Percentiles rank a stretch among this genome's conserved stretches.
Conservation (phyloP, 2,113 vertebrate genomes). For the Baryphthengus martii region DNA sequence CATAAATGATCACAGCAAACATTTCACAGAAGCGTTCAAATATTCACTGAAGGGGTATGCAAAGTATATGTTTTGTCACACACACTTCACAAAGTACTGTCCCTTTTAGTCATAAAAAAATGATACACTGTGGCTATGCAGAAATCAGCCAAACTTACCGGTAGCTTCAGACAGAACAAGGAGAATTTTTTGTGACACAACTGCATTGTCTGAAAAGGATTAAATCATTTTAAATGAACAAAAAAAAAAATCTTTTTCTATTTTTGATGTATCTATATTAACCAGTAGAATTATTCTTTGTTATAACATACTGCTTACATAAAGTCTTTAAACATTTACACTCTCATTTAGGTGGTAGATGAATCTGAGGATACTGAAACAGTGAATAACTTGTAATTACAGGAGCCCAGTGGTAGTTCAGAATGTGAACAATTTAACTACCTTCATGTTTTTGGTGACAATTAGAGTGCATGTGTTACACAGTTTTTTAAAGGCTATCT, state of each 20-base stretch:
- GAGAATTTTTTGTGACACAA: background rate
- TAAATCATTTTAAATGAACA: background rate
- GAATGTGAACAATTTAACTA: background rate
- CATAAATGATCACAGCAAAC: background rate
- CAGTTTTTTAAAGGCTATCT: background rate
- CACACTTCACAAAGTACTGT: background rate
- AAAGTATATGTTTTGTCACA: background rate
- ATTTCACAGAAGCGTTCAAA: background rate
- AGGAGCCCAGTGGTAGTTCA: background rate
- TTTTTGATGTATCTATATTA: background rate
- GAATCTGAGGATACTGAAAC: background rate
- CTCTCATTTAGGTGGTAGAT: background rate
- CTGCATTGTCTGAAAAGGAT: background rate
- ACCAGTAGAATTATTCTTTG: background rate
- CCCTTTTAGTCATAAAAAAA: background rate
- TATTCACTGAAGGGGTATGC: background rate
- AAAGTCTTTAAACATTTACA: background rate
- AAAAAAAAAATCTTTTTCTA: background rate
- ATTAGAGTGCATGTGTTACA: background rate
- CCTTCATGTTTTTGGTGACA: background rate
- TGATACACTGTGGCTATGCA: background rate
- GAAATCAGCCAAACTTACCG: background rate
- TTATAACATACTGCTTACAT: background rate
- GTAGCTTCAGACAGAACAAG: background rate
- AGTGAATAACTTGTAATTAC: background rate